Conservation (phyloP, 1,140 invertebrate genomes). For the Acromyrmex heyeri region DNA sequence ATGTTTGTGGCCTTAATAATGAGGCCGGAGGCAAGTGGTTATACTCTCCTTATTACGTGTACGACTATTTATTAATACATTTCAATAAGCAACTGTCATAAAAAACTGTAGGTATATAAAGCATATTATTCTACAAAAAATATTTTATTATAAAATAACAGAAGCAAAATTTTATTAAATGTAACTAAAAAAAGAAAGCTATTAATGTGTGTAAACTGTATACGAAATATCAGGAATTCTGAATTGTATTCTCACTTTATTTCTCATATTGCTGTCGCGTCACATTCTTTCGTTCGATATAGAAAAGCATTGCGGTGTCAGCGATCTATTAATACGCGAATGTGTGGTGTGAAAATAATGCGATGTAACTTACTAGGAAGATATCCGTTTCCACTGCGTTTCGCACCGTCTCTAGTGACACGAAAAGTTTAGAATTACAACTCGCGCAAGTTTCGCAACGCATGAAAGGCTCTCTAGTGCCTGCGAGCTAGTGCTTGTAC, state of each 20-base stretch:
- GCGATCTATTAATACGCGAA: conserved; percentile 35
- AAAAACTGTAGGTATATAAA: neutral
- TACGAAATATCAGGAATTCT: neutral
- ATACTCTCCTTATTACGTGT: neutral
- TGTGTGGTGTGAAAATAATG: neutral
- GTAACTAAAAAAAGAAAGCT: neutral
- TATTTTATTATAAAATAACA: neutral
- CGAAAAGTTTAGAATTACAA: conserved; percentile 56
- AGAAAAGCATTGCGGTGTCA: neutral
- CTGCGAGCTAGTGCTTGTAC: neutral
- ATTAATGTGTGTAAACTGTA: neutral
- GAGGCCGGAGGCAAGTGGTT: neutral
- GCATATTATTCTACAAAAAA: neutral
- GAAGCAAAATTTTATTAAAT: neutral
- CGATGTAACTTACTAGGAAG: conserved; percentile 11
- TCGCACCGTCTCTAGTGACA: conserved; percentile 36
- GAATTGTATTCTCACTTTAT: neutral
- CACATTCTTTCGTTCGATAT: neutral
- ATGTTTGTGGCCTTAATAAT: conserved; percentile 44
- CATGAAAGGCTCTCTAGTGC: conserved; percentile 17
- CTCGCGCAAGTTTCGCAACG: conserved; percentile 40
- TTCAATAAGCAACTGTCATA: neutral
- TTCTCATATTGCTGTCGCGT: neutral
- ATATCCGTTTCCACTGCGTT: conserved; percentile 45
- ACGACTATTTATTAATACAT: neutral